Base-by-base conservation (phyloP, 64 coral and sea anemone species). In the Montipora sp. region DNA sequence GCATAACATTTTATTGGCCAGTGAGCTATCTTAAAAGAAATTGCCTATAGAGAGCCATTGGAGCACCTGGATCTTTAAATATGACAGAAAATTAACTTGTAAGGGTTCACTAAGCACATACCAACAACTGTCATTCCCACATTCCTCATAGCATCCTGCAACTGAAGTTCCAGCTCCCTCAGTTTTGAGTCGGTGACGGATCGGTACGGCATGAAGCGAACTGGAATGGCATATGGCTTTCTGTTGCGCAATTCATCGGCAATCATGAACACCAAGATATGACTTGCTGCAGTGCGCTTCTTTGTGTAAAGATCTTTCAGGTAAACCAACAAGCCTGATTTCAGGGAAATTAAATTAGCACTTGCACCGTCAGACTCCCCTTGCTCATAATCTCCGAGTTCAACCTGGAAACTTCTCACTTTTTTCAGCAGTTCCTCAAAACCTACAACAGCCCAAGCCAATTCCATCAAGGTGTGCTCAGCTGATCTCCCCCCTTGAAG, bases 181-280 rank as follows among this genome's bases (percentile, higher is more conserved):
- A 92, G 68, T 77, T 85, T 92, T 18, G 18, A 72, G 83, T 92
- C 90, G 5, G 68, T 61, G 12, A 92, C 73, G 72, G 66, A 58
- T 19, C 75, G 49, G 60, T 92, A 84, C 3, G 90, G 81, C 21
- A 92, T 48, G 48, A 84, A 92, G 55, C 81, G n/a, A 13, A 92
- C 90, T 77, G 90, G 90, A 60, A 92, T 92, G 3, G 90, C 80
- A 85, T 92, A 84, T 59, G 80, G 90, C 83, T 92, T 92, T 47
- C 49, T 45, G 77, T 92, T 92, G 16, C 80, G 83, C 63, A 46
- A 48, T 92, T 92, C 90, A 77, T 84, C 80, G 12, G 90, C 80
- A 63, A 92, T 84, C 90, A 92, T 92, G 68, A 92, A 92, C 47
- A 81, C 20, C n/a, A 92, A 51, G 12, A 92, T 16, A 92, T 92